Evolutionary conservation across 2,888 invertebrate species (phyloP).

Genomic region (Hipparchia semele): DNA sequence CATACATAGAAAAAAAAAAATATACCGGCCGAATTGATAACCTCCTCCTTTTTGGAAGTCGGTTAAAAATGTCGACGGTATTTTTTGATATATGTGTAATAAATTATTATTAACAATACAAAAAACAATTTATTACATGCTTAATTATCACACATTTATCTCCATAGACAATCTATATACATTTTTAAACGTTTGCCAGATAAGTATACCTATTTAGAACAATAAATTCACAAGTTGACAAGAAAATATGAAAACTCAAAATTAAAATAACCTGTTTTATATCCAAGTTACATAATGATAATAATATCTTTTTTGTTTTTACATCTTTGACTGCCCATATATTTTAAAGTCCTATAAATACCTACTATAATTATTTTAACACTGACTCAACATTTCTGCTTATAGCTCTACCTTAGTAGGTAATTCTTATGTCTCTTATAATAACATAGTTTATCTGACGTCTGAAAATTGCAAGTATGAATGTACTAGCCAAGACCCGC

Average conservation of each 20-base stretch:
- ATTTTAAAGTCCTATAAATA: neutral
- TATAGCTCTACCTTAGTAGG: neutral
- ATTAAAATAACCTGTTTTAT: slow-evolving; percentile 22
- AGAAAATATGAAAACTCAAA: neutral
- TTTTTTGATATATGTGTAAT: too few relatives aligned
- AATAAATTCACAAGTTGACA: slow-evolving; percentile 12
- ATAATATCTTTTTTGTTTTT: neutral
- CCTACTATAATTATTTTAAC: neutral
- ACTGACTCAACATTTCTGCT: neutral
- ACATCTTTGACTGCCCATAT: neutral
- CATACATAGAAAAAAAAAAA: too few relatives aligned
- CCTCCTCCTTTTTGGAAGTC: too few relatives aligned
- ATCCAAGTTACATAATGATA: neutral
- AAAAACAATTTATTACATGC: neutral
- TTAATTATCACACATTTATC: neutral
- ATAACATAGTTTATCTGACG: too few relatives aligned
- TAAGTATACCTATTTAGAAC: neutral
- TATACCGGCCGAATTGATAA: too few relatives aligned
- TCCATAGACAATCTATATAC: neutral
- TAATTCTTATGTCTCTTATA: too few relatives aligned
- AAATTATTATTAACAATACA: neutral
- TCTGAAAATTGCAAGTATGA: too few relatives aligned
- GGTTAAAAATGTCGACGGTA: too few relatives aligned
- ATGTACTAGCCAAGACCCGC: too few relatives aligned
- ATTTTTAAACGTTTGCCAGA: neutral